These are phyloP conservation scores for Megamerina dolium DNA, from an alignment of 2,888 invertebrate species.

Conservation along the genomic window DNA sequence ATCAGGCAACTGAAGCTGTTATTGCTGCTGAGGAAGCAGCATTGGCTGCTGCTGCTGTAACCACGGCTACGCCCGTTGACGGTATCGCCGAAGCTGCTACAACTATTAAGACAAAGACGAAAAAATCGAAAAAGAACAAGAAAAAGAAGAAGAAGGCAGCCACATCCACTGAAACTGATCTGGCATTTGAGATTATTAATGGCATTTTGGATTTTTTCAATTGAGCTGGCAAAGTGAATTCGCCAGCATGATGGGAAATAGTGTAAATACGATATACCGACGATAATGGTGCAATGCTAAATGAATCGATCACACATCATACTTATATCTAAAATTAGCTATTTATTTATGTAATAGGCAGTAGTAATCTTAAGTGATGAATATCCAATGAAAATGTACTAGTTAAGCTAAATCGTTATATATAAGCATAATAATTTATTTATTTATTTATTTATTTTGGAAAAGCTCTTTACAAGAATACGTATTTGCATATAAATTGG, in stretches of 20 bases:
- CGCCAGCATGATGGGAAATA: constrained; percentile 32
- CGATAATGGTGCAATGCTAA: no score
- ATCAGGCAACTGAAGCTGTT: constrained; percentile 5
- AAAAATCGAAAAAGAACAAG: constrained; percentile 35
- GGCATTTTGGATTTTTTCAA: constrained; percentile 46
- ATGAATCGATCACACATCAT: no score
- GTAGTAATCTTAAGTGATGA: no score
- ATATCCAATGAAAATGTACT: no score
- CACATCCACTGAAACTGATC: constrained; percentile 29
- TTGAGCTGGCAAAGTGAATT: constrained; percentile 33
- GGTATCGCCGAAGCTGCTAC: constrained; percentile 11
- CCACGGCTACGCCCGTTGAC: constrained; percentile 14
- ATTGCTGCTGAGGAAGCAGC: constrained; percentile 4
- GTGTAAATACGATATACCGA: constrained; percentile 41
- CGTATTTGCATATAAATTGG: no score
- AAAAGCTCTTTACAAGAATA: no score
- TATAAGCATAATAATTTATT: no score
- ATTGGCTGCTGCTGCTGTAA: constrained; percentile 8
- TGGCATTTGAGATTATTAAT: constrained; percentile 39
- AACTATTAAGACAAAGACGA: constrained; percentile 27
- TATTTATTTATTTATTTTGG: no score
- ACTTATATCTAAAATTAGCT: no score
- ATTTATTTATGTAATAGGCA: no score
- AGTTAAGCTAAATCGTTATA: no score
- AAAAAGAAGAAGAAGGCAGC: constrained; percentile 42